Percentiles rank a stretch among this genome's conserved stretches.
These are phyloP conservation scores for Lonchura striata DNA, from an alignment of 2,113 vertebrate genomes.

Conservation along the genomic window DNA sequence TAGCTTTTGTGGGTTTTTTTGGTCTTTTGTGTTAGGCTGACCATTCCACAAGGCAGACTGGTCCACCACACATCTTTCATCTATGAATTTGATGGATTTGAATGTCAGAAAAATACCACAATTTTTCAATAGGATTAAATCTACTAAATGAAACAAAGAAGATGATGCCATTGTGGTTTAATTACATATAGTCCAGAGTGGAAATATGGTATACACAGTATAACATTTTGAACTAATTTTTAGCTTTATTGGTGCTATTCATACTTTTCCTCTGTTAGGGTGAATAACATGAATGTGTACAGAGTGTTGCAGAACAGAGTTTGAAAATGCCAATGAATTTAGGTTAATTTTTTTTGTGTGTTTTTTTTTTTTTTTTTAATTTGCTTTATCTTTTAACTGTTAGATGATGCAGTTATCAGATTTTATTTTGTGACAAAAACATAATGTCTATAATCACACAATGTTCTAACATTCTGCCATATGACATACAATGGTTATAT, in stretches of 20 bases:
- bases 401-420: background rate
- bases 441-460: background rate
- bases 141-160: background rate
- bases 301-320: background rate
- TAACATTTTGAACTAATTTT: background rate
- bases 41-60: background rate
- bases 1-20: background rate
- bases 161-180: background rate
- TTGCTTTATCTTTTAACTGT: background rate
- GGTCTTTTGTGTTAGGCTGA: background rate
- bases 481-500: background rate
- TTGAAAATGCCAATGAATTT: background rate
- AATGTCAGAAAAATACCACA: background rate
- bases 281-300: background rate
- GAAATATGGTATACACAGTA: accelerated
- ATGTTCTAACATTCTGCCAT: background rate
- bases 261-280: background rate
- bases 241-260: background rate
- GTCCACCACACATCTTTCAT: background rate
- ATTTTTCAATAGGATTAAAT: background rate
- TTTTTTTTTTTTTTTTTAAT: background rate
- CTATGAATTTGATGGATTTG: background rate
- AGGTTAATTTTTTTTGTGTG: too few species aligned
- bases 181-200: background rate
- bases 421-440: background rate